Base-by-base conservation (phyloP, 2,797 vertebrate genomes). In the Microctenopoma steveboyesi region DNA sequence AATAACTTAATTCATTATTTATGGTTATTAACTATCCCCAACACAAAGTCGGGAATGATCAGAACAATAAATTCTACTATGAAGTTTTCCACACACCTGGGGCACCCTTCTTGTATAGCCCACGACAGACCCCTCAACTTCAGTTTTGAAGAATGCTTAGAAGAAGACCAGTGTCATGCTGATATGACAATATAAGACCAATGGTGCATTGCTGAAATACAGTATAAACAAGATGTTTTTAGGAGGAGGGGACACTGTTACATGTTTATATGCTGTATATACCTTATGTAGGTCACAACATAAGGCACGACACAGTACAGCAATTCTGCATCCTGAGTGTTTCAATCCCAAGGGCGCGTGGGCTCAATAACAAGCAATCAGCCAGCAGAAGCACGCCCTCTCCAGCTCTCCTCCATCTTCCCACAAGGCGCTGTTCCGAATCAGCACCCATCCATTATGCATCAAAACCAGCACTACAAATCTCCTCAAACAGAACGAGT, bases 321-420 rank as follows among this genome's bases (percentile, higher is more conserved):
- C 67, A 79, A 65, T 58, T 78, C 72, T 65, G 74, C 78, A 83
- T 79, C 75, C 82, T 70, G 70, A 74, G 79, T 15, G 70, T 66
- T 81, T 85, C 48, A 2, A 58, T 91, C 84, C 87, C 89, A 75
- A 81, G 85, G 85, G 89, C 60, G 65, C 79, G 81, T 47, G 54
- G 61, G 79, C 88, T 92, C 92, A 89, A 92, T 91, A 89, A 91
- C 79, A 93, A 81, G 86, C 88, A 89, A 90, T 92, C 91, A 88
- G 78, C 85, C 71, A 88, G 78, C 62, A 39, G 68, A 16, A 51
- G 64, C 82, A 81, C 67, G 46, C 80, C 83, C 77, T 74, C 77
- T 68, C 43, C 64, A 18, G 60, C 76, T 75, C 81, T 78, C 77
- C 69, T 68, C 83, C 79, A 76, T 86, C 84, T 89, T 88, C 87